These are phyloP conservation scores for Pavo muticus DNA, from an alignment of 2,113 vertebrate species.

Conservation along the genomic window DNA sequence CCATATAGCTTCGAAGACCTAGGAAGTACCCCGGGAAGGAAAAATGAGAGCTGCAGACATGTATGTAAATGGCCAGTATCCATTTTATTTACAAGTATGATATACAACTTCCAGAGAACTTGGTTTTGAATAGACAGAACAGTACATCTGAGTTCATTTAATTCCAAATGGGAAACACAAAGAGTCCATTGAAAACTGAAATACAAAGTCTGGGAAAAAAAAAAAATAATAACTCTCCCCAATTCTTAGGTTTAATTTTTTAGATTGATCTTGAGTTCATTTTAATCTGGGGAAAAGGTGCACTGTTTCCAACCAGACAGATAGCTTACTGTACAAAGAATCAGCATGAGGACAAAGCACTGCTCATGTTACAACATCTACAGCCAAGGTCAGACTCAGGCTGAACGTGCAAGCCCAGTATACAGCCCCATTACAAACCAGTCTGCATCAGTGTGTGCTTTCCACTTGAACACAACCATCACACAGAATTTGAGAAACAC, in stretches of 20 bases:
- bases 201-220: neutral
- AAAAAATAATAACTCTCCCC: neutral
- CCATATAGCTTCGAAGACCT: neutral
- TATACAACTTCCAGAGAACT: neutral
- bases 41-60: neutral
- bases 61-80: neutral
- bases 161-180: neutral
- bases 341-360: neutral
- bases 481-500: neutral
- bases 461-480: neutral
- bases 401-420: neutral
- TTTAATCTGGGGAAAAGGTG: neutral
- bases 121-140: neutral
- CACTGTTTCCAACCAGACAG: neutral
- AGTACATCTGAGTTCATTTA: neutral
- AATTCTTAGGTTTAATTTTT: neutral
- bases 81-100: conserved; percentile 22
- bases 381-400: neutral
- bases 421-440: neutral
- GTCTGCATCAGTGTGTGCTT: neutral
- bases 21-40: neutral
- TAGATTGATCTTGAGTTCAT: neutral
- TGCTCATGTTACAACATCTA: neutral
- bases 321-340: neutral
- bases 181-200: neutral